Conservation (phyloP, 2,113 vertebrate species). For the Heteronetta atricapilla region DNA sequence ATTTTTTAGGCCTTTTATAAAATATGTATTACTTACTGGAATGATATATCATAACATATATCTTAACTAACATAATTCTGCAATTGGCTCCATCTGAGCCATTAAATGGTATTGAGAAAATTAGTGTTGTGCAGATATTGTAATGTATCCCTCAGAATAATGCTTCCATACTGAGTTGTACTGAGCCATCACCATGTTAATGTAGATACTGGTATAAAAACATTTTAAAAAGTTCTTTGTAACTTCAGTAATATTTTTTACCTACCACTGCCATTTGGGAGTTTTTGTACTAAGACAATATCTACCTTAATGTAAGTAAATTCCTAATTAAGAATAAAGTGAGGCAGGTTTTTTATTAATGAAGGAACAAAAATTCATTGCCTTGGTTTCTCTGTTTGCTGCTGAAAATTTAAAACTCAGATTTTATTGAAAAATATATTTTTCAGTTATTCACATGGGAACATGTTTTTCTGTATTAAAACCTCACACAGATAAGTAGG, state of each 20-base stretch:
- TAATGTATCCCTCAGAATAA: conserved; percentile 30
- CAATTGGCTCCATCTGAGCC: not conserved
- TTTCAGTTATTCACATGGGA: not conserved
- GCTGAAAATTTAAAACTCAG: not conserved
- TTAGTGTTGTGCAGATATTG: conserved; percentile 43
- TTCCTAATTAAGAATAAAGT: not conserved
- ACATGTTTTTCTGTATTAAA: not conserved
- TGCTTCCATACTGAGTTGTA: conserved; percentile 31
- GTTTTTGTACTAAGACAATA: conserved; percentile 16
- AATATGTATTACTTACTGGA: conserved; percentile 30
- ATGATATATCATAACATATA: conserved; percentile 11
- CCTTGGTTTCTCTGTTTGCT: not conserved
- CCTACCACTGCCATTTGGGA: conserved; percentile 22
- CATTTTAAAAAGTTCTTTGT: conserved; percentile 27
- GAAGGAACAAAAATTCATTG: not conserved
- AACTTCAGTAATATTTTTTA: conserved; percentile 51
- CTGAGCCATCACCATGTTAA: conserved; percentile 47
- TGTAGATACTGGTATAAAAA: conserved; percentile 52
- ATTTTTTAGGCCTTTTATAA: conserved; percentile 29
- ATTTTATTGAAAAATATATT: not conserved
- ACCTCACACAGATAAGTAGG: not conserved
- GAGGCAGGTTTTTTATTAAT: not conserved
- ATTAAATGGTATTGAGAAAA: not conserved
- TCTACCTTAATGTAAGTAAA: not conserved
- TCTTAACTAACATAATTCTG: conserved; percentile 18